phyloP scores from a whole-genome alignment of 2,888 invertebrate species.

The Athalia rosae region DNA sequence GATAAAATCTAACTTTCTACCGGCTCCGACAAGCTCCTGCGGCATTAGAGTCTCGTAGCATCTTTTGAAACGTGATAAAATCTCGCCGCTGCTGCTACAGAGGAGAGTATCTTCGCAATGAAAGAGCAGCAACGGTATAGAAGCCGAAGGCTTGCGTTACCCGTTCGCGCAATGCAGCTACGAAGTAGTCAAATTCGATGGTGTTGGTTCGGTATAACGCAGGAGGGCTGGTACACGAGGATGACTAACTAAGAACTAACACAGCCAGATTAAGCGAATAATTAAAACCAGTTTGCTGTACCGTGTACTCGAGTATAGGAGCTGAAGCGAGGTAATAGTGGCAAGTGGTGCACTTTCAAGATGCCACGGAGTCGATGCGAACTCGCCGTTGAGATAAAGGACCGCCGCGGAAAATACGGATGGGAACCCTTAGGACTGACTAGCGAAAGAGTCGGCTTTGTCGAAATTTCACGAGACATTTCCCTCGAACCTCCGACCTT shows the following conservation, averaged over 20 bases:
- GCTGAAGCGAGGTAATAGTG: conserved; percentile 36
- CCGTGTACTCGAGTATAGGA: conserved; percentile 14
- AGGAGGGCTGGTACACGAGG: background rate
- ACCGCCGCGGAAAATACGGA: too few species aligned
- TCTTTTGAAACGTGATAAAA: conserved; percentile 41
- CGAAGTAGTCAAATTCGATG: background rate
- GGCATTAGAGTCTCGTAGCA: background rate
- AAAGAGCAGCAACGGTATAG: background rate
- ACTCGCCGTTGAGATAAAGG: too few species aligned
- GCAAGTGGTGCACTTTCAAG: background rate
- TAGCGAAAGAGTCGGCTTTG: conserved; percentile 23
- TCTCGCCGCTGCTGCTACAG: conserved; percentile 6
- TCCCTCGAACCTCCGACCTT: too few species aligned
- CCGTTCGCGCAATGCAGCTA: background rate
- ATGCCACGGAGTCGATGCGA: too few species aligned
- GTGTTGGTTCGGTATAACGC: background rate
- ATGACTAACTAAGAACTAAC: conserved; percentile 52
- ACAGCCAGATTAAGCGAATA: conserved; percentile 54
- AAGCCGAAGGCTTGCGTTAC: background rate
- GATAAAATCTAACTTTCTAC: conserved; percentile 13
- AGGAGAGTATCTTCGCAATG: conserved; percentile 19
- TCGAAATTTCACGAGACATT: conserved; percentile 5
- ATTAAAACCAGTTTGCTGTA: conserved; percentile 55
- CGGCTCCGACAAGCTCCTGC: background rate
- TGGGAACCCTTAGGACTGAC: background rate